Percentiles rank a stretch among this genome's conserved stretches.
phyloP scores from a whole-genome alignment of 2,797 vertebrate species.

The Amblyraja radiata region DNA sequence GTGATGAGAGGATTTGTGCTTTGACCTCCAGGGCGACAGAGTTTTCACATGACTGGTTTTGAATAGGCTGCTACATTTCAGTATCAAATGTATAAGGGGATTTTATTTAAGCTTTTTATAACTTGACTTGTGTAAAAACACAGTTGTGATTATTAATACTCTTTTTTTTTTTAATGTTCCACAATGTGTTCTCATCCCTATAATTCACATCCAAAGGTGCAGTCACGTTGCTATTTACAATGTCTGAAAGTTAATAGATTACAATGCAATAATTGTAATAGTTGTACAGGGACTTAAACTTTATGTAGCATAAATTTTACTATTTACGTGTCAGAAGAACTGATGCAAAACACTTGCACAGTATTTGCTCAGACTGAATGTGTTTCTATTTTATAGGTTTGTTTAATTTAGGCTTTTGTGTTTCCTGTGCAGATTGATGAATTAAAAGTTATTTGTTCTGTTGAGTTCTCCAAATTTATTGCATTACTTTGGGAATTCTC shows the following conservation, averaged over 20 bases:
- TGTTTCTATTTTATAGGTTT: neutral
- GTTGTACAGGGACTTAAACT: neutral
- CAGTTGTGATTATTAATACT: neutral
- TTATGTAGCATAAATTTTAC: neutral
- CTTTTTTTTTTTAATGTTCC: neutral
- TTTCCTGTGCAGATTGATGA: neutral
- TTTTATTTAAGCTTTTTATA: neutral
- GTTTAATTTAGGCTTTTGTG: neutral
- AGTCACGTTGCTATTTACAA: neutral
- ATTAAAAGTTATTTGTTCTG: neutral
- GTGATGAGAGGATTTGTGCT: neutral
- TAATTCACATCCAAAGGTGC: neutral
- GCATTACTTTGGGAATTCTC: neutral
- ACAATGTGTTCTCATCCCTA: slow-evolving; percentile 1
- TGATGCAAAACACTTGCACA: neutral
- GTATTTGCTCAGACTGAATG: neutral
- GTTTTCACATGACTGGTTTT: neutral
- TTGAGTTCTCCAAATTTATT: neutral
- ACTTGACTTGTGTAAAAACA: neutral
- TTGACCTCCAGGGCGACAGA: neutral
- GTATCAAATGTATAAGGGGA: neutral
- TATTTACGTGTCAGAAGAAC: neutral
- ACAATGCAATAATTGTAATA: neutral
- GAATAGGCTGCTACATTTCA: neutral
- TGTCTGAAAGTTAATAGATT: neutral